phyloP scores from a whole-genome alignment of 1,140 invertebrate species.

The Trichomalopsis sarcophagae region DNA sequence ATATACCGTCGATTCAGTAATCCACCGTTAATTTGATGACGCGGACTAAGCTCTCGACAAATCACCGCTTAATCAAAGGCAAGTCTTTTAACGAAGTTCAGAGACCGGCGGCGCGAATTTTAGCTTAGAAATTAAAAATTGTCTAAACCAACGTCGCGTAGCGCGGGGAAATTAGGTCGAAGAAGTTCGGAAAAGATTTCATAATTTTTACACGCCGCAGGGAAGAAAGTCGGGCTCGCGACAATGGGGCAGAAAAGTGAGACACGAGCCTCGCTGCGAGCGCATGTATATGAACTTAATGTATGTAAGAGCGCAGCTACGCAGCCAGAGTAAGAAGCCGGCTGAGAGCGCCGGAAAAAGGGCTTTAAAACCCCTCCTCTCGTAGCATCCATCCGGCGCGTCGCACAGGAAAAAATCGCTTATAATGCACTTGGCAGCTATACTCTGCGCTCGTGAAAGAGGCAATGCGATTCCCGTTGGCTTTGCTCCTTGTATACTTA shows the following conservation, averaged over 20 bases:
- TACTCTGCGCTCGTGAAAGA: neutral
- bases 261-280: neutral
- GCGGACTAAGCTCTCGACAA: neutral
- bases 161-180: slow-evolving; percentile 13
- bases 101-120: neutral
- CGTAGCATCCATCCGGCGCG: neutral
- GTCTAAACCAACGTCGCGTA: neutral
- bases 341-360: neutral
- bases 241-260: neutral
- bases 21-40: neutral
- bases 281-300: neutral
- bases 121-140: slow-evolving; percentile 27
- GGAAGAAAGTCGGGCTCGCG: neutral
- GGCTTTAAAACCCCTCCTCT: neutral
- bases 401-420: slow-evolving; percentile 9
- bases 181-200: slow-evolving; percentile 29
- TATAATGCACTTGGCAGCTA: slow-evolving; percentile 20
- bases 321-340: neutral
- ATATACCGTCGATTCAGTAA: neutral
- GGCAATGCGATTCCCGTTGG: neutral
- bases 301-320: neutral
- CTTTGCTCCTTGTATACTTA: neutral
- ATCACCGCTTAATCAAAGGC: slow-evolving; percentile 2
- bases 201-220: slow-evolving; percentile 16
- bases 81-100: slow-evolving; percentile 6